Percentiles rank a stretch among this genome's conserved stretches.
These are phyloP conservation scores for Noctua janthe DNA, from an alignment of 2,888 invertebrate species.

Conservation along the genomic window DNA sequence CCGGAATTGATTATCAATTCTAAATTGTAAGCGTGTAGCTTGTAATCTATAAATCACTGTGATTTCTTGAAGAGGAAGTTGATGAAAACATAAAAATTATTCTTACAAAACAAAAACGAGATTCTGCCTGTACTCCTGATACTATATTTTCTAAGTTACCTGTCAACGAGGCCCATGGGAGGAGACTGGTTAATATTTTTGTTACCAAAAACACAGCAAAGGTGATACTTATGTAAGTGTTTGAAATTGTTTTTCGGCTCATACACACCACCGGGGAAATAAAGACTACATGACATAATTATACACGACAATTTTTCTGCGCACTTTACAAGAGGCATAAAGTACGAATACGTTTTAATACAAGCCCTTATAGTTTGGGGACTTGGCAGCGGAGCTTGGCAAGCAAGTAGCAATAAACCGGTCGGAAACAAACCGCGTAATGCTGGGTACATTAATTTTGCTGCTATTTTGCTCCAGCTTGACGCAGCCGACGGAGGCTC, in stretches of 20 bases:
- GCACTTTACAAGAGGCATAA: constrained; percentile 31
- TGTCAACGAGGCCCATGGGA: constrained; percentile 40
- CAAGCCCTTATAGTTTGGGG: constrained; percentile 45
- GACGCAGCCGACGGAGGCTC: constrained; percentile 41
- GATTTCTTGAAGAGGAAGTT: neutral
- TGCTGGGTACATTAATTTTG: constrained; percentile 62
- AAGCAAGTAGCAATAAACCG: constrained; percentile 59
- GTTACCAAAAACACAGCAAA: constrained; percentile 21
- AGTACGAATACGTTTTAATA: constrained; percentile 38
- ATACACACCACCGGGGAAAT: constrained; percentile 53
- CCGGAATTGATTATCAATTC: too few relatives aligned
- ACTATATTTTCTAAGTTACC: neutral
- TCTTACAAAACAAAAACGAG: neutral
- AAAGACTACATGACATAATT: constrained; percentile 48
- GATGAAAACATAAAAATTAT: neutral
- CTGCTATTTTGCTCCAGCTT: constrained; percentile 46
- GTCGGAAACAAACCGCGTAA: constrained; percentile 60
- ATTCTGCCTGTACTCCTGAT: neutral
- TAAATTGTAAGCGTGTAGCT: too few relatives aligned
- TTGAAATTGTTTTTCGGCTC: constrained; percentile 49
- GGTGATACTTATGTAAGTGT: constrained; percentile 46
- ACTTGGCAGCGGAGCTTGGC: constrained; percentile 62
- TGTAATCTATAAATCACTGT: neutral
- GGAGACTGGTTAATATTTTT: constrained; percentile 35
- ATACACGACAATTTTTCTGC: constrained; percentile 35